Conservation (phyloP, 1,140 invertebrate genomes). For the Neodiprion fabricii region DNA sequence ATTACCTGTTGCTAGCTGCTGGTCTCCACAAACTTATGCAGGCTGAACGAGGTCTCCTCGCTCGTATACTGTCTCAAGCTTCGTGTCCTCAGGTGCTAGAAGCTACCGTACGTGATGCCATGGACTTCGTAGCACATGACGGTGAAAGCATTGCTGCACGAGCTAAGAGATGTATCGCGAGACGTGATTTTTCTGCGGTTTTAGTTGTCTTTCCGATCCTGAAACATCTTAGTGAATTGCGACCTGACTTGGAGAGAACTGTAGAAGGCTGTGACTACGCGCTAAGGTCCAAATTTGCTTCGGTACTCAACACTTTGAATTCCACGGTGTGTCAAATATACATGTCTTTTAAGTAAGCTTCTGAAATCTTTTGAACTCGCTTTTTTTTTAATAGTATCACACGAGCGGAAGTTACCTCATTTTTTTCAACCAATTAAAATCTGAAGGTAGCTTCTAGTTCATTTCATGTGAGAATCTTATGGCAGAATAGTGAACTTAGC, state of each 20-base stretch:
- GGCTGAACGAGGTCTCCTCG: conserved; percentile 82
- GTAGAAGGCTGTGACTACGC: conserved; percentile 76
- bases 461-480: too few relatives aligned
- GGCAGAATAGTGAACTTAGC: too few relatives aligned
- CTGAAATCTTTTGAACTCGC: too few relatives aligned
- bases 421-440: not conserved
- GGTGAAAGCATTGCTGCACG: conserved; percentile 82
- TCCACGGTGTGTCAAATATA: conserved; percentile 66
- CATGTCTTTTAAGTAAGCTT: too few relatives aligned
- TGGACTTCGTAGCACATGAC: conserved; percentile 85
- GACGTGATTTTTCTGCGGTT: conserved; percentile 84
- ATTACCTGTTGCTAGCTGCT: conserved; percentile 84
- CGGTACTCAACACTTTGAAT: conserved; percentile 77
- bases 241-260: conserved; percentile 84
- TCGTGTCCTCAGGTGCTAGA: conserved; percentile 86
- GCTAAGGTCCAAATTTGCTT: conserved; percentile 75
- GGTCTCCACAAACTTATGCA: conserved; percentile 89
- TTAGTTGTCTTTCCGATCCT: conserved; percentile 87
- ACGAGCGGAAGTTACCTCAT: not conserved
- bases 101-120: conserved; percentile 81
- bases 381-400: not conserved
- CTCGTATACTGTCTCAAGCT: conserved; percentile 82
- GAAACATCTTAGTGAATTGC: conserved; percentile 79
- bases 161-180: conserved; percentile 79
- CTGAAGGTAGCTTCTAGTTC: not conserved